phyloP scores from a whole-genome alignment of 2,888 invertebrate species.

The Philereme vetulata region DNA sequence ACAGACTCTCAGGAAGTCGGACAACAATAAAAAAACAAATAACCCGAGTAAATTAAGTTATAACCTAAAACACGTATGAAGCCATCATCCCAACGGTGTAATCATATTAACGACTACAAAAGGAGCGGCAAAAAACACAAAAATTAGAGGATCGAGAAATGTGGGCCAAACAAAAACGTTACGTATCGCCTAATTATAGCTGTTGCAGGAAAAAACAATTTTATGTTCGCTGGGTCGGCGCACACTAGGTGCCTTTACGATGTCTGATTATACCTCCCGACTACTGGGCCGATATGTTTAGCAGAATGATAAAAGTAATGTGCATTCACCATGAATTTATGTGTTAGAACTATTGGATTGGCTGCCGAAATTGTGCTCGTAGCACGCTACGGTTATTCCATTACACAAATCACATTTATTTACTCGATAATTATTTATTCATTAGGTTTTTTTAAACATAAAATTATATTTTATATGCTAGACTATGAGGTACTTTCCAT shows the following conservation, averaged over 20 bases:
- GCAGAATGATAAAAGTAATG: conserved; percentile 44
- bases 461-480: background rate
- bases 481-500: background rate
- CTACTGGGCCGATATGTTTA: conserved; percentile 42
- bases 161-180: conserved; percentile 84
- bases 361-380: conserved; percentile 18
- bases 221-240: conserved; percentile 66
- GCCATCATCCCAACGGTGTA: conserved; percentile 83
- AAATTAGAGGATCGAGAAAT: conserved; percentile 84
- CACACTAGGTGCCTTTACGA: conserved; percentile 68
- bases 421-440: conserved; percentile 11
- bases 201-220: conserved; percentile 82
- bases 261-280: conserved; percentile 51
- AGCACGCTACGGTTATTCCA: background rate
- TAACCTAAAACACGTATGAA: conserved; percentile 84
- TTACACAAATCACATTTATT: background rate
- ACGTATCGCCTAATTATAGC: conserved; percentile 83
- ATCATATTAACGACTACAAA: conserved; percentile 84
- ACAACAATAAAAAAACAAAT: conserved; percentile 81
- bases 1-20: conserved; percentile 81
- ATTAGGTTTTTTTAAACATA: conserved; percentile 4
- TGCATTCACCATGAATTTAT: conserved; percentile 40
- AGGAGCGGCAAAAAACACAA: conserved; percentile 81
- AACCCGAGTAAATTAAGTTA: conserved; percentile 83
- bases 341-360: conserved; percentile 36